phyloP scores from a whole-genome alignment of 1,140 invertebrate species.

The Gryon sp. region DNA sequence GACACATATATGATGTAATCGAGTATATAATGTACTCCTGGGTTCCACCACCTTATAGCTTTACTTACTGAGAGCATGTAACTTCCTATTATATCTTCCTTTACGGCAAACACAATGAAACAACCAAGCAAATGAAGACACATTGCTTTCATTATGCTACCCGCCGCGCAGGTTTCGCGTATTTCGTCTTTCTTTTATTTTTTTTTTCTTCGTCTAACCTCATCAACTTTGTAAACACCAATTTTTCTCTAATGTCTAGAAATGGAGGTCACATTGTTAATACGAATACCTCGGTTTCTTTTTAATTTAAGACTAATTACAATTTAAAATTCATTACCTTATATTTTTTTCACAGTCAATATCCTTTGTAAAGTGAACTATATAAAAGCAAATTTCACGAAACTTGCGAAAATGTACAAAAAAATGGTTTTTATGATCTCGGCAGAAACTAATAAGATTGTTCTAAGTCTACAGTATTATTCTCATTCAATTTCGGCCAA shows the following conservation, averaged over 20 bases:
- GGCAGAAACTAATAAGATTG: too few relatives aligned
- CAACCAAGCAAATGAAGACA: conserved; percentile 62
- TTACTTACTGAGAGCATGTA: conserved; percentile 65
- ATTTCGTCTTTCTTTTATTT: conserved; percentile 34
- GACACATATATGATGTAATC: conserved; percentile 57
- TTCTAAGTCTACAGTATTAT: too few relatives aligned
- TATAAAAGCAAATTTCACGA: too few relatives aligned
- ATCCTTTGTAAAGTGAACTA: too few relatives aligned
- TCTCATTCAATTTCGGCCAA: too few relatives aligned
- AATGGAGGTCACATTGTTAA: conserved; percentile 15
- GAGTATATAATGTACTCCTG: conserved; percentile 63
- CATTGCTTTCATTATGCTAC: conserved; percentile 63
- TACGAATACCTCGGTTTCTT: too few relatives aligned
- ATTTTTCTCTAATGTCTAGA: conserved; percentile 39
- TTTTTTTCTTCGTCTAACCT: conserved; percentile 39
- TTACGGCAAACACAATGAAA: conserved; percentile 54
- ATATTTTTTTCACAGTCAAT: too few relatives aligned
- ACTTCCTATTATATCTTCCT: conserved; percentile 70
- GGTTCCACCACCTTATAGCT: conserved; percentile 55
- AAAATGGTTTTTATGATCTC: too few relatives aligned
- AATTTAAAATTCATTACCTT: too few relatives aligned
- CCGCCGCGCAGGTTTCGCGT: conserved; percentile 31
- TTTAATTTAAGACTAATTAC: too few relatives aligned
- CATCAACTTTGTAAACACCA: conserved; percentile 56
- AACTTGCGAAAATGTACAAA: too few relatives aligned